Evolutionary conservation across 2,797 vertebrate genomes (phyloP).

Genomic region (Coendou prehensilis): DNA sequence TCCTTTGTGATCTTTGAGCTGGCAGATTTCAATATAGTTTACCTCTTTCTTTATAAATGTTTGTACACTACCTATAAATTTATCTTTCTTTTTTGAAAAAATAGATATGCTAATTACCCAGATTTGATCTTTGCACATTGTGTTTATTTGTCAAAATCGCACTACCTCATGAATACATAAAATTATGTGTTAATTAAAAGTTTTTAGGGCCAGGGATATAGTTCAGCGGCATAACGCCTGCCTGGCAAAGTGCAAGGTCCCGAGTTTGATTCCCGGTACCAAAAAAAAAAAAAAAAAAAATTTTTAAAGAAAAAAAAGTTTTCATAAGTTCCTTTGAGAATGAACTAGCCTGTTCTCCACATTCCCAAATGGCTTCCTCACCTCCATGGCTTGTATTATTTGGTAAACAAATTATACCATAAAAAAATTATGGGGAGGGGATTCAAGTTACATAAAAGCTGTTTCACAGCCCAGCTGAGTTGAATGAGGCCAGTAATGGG

Average conservation of each 20-base stretch:
- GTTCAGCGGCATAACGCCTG: no score
- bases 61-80: neutral
- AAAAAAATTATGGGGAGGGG: neutral
- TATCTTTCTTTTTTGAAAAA: neutral
- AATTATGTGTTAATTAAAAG: neutral
- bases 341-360: neutral
- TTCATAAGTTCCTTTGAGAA: neutral
- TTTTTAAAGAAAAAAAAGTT: neutral
- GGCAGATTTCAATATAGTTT: neutral
- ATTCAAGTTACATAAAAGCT: neutral
- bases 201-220: no score
- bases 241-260: no score
- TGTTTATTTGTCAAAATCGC: neutral
- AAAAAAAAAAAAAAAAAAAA: no score
- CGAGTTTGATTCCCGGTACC: no score
- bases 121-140: neutral
- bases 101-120: neutral
- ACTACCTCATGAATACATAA: neutral
- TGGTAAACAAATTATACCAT: neutral
- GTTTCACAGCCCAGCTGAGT: neutral
- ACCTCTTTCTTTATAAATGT: slow-evolving; percentile 2
- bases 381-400: neutral
- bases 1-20: slow-evolving; percentile 11
- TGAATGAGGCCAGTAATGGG: neutral
- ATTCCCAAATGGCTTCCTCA: neutral